phyloP scores from a whole-genome alignment of 2,113 vertebrate genomes.

The Salvator merianae region DNA sequence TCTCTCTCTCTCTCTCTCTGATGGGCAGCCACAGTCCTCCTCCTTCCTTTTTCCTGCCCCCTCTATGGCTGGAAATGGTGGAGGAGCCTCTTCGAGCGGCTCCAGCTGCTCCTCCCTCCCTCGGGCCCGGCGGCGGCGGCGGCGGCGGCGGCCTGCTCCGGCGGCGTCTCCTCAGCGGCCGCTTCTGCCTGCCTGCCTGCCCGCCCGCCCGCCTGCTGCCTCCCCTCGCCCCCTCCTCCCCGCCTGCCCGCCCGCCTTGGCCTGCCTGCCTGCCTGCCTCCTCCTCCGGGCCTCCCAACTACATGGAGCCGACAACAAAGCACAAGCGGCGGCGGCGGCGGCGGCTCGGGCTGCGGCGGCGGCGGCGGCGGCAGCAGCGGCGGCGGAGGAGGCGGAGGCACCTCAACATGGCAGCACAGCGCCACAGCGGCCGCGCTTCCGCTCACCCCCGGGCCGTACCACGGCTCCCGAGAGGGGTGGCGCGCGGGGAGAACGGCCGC shows the following conservation, averaged over 20 bases:
- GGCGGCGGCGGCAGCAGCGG: background rate
- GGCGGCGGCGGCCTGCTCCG: constrained; percentile 13
- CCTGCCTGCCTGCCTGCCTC: background rate
- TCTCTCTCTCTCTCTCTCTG: too few relatives aligned
- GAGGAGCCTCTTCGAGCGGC: too few relatives aligned
- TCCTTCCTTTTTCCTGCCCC: too few relatives aligned
- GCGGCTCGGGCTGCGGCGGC: constrained; percentile 46
- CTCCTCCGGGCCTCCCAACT: constrained; percentile 67
- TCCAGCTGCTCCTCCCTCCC: too few relatives aligned
- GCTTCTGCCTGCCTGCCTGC: background rate
- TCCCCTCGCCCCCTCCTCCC: background rate
- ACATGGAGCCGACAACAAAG: constrained; percentile 87
- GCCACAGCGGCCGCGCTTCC: constrained; percentile 83
- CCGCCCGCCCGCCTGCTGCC: background rate
- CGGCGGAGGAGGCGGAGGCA: constrained; percentile 23
- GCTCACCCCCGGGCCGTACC: constrained; percentile 80
- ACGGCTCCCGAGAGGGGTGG: constrained; percentile 58
- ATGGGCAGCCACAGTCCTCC: too few relatives aligned
- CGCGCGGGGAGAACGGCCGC: constrained; percentile 10
- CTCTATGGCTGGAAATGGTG: too few relatives aligned
- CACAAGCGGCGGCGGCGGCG: constrained; percentile 41
- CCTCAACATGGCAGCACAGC: constrained; percentile 82
- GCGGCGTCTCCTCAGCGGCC: background rate
- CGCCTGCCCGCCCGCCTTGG: constrained; percentile 36
- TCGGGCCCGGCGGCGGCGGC: background rate